A percentile compares a stretch with the other conserved stretches of the same genome.
phyloP scores from a whole-genome alignment of 2,797 vertebrate genomes.

The Pseudochirops cupreus region DNA sequence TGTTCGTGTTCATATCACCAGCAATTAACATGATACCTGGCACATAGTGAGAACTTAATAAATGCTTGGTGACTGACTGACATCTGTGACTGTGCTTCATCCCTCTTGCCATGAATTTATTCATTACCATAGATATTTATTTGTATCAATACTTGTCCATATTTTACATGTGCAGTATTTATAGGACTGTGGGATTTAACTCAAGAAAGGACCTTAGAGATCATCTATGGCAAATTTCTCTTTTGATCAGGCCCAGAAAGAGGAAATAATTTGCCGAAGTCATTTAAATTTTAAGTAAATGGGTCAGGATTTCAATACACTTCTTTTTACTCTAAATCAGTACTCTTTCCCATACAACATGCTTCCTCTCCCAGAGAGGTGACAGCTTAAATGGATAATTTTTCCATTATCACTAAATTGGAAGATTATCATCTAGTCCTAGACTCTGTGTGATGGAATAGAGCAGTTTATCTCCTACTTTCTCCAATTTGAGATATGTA shows the following conservation, averaged over 20 bases:
- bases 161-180: background rate
- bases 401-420: background rate
- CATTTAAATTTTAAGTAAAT: background rate
- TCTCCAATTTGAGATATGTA: background rate
- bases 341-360: background rate
- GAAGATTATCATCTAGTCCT: background rate
- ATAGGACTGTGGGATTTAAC: background rate
- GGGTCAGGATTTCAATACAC: background rate
- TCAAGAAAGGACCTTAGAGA: background rate
- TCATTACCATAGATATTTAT: background rate
- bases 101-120: background rate
- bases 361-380: background rate
- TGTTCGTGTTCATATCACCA: background rate
- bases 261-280: background rate
- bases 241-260: background rate
- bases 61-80: background rate
- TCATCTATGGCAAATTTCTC: background rate
- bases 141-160: background rate
- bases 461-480: background rate
- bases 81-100: background rate
- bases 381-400: background rate
- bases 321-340: background rate
- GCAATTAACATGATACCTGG: background rate
- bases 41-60: background rate
- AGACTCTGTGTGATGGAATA: background rate